A percentile compares a stretch with the other conserved stretches of the same genome.
phyloP scores from a whole-genome alignment of 2,888 invertebrate genomes.

The Drosophila diplacantha region DNA sequence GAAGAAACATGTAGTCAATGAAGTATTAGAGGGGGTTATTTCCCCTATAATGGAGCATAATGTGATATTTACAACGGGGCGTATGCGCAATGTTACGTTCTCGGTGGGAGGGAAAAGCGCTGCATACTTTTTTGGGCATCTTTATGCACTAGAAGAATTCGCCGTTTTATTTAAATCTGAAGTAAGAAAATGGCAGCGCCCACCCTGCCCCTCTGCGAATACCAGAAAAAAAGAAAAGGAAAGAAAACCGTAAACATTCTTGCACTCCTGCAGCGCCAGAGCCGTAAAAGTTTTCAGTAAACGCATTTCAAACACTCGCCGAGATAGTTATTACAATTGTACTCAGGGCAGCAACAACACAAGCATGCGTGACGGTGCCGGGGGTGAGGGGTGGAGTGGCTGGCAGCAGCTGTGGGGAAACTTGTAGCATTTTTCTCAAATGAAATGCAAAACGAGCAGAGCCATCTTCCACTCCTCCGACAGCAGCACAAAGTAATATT shows the following conservation, averaged over 20 bases:
- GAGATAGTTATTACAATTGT: constrained; percentile 71
- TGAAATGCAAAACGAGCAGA: constrained; percentile 64
- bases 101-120: constrained; percentile 2
- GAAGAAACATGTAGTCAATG: not conserved
- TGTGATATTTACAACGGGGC: not conserved
- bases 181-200: constrained; percentile 22
- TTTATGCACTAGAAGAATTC: constrained; percentile 46
- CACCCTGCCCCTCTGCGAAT: not conserved
- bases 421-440: constrained; percentile 59
- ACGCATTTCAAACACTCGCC: constrained; percentile 72
- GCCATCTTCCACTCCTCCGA: constrained; percentile 24
- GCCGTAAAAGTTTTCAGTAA: constrained; percentile 67
- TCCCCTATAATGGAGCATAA: not conserved
- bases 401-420: constrained; percentile 35
- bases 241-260: constrained; percentile 40
- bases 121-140: constrained; percentile 46
- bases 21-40: not conserved
- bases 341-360: constrained; percentile 51
- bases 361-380: constrained; percentile 20
- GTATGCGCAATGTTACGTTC: constrained; percentile 6
- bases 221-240: constrained; percentile 1
- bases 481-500: constrained; percentile 46
- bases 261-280: constrained; percentile 63
- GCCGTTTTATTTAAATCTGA: constrained; percentile 36
- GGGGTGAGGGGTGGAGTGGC: not conserved